Base-by-base conservation (phyloP, 1,140 invertebrate genomes). In the Conus betulinus region DNA sequence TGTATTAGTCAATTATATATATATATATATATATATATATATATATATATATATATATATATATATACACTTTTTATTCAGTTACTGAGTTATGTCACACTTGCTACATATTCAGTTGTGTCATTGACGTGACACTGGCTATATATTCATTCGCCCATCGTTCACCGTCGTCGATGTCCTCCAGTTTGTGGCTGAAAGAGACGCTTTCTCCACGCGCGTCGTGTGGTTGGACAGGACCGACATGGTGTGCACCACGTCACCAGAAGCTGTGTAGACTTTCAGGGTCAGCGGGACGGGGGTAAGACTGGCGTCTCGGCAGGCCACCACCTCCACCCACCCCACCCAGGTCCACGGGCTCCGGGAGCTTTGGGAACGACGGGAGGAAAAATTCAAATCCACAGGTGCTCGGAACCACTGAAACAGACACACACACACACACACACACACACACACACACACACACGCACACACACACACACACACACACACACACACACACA, bases 291-390 rank as follows among this genome's bases (percentile, higher is more conserved):
- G 17, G 27, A 81, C 79, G 8, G 51, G 27, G 3, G 79, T 51
- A 39, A 51, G 79, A 20, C 13, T 23, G 79, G 39, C 3, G 51
- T 81, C 79, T 20, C 51, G 39, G 79, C 79, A 81, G 0, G 79
- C 79, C 79, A 81, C 79, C 39, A 81, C 79, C 51, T 81, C 79
- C 39, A 81, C 51, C 79, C 79, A 81, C 11, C 79, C 79, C 39
- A 53, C 51, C 51, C 17, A 81, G 39, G 51, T 51, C 39, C 39
- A 51, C 11, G 39, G 51, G 25, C 2, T 53, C 79, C 4, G 25
- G 23, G 51, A 6, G 79, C 39, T 17, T 13, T 7, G 67, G 79
- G 11, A 81, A 23, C 7, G 79, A 51, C 3, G 79, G 79, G 79
- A 81, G 51, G 79, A 81, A 81, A 15, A 81, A 81, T 10, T 81